phyloP scores from a whole-genome alignment of 2,888 invertebrate species.

The Agrilus biguttatus region DNA sequence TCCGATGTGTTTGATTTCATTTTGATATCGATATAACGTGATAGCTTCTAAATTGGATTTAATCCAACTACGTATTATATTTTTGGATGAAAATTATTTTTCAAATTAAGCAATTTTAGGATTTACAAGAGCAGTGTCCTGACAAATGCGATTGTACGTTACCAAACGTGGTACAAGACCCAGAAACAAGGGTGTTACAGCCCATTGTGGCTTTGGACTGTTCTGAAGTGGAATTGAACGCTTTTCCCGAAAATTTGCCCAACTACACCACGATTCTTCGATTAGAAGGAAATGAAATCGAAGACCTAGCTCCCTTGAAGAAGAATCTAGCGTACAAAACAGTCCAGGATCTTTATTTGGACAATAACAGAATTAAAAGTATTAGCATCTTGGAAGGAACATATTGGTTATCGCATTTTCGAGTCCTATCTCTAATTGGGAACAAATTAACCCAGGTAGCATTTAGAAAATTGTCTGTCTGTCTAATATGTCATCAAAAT shows the following conservation, averaged over 20 bases:
- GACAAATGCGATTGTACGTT: conserved; percentile 45
- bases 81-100: too few species aligned
- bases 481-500: too few species aligned
- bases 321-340: conserved; percentile 51
- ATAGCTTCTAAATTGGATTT: too few species aligned
- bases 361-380: conserved; percentile 55
- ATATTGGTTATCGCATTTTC: conserved; percentile 62
- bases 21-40: too few species aligned
- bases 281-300: conserved; percentile 49
- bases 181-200: conserved; percentile 19
- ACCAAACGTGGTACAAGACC: conserved; percentile 45
- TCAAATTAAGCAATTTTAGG: conserved; percentile 9
- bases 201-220: conserved; percentile 60
- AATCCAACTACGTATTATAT: too few species aligned
- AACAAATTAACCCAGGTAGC: conserved; percentile 57
- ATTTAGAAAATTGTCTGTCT: background rate
- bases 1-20: too few species aligned
- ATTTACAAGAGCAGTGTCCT: conserved; percentile 39
- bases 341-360: conserved; percentile 60
- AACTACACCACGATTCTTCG: conserved; percentile 49
- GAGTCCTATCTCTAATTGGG: conserved; percentile 60
- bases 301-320: conserved; percentile 43
- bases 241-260: conserved; percentile 47
- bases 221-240: conserved; percentile 37
- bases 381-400: conserved; percentile 60